These are phyloP conservation scores for Platanista minor DNA, from an alignment of 2,113 vertebrate species.

Conservation along the genomic window DNA sequence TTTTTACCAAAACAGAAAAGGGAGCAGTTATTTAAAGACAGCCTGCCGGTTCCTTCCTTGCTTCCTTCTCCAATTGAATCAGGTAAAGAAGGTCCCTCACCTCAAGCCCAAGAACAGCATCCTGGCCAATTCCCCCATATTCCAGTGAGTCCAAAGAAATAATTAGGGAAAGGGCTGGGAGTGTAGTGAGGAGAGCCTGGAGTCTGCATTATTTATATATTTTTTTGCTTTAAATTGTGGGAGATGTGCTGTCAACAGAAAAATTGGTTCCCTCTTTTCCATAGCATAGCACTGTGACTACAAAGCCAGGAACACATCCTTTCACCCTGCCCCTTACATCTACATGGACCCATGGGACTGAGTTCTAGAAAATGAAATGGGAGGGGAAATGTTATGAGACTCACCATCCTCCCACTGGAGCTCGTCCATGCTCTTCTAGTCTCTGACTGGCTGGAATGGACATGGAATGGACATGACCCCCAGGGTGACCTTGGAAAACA, in stretches of 20 bases:
- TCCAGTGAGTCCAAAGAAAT: neutral
- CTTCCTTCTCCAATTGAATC: neutral
- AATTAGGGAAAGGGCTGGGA: neutral
- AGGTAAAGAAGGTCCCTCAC: neutral
- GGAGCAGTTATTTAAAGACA: neutral
- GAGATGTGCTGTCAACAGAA: neutral
- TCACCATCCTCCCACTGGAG: neutral
- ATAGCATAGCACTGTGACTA: neutral
- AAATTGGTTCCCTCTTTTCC: neutral
- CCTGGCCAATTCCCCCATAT: neutral
- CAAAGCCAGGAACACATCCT: neutral
- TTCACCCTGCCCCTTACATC: rapidly evolving
- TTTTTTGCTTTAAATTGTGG: neutral
- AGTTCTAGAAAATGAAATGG: neutral
- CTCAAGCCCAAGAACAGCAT: neutral
- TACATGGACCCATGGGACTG: neutral
- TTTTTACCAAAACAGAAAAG: neutral
- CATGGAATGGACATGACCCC: neutral
- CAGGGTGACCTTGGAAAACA: neutral
- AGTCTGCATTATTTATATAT: neutral
- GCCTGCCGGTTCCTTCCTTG: neutral
- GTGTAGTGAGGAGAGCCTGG: neutral
- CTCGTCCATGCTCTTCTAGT: neutral
- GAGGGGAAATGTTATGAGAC: neutral
- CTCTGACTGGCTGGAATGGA: neutral